A percentile compares a stretch with the other conserved stretches of the same genome.
Conservation (phyloP, 2,113 vertebrate genomes). For the Danio rerio region DNA sequence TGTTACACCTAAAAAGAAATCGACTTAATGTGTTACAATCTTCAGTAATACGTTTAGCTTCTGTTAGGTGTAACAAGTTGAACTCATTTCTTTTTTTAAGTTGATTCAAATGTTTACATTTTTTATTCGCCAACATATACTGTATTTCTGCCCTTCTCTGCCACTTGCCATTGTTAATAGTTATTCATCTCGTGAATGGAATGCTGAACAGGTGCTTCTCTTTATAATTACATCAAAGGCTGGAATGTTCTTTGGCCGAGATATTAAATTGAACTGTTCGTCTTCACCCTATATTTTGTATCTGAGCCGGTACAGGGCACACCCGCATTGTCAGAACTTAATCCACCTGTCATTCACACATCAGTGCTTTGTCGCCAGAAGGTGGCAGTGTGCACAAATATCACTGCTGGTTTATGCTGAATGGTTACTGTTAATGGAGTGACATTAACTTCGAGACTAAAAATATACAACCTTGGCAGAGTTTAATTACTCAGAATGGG, state of each 20-base stretch:
- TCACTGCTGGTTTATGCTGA: background rate
- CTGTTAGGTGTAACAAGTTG: too few species aligned
- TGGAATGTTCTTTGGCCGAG: background rate
- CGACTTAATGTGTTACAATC: too few species aligned
- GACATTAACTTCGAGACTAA: background rate
- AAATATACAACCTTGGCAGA: background rate
- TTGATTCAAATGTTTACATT: too few species aligned
- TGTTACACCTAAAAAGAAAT: too few species aligned
- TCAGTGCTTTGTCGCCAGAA: background rate
- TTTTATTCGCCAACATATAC: too few species aligned
- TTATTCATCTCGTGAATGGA: background rate
- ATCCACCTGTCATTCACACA: background rate
- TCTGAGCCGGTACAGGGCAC: background rate
- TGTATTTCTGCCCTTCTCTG: too few species aligned
- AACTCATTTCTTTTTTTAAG: too few species aligned
- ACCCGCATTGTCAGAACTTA: conserved; percentile 2
- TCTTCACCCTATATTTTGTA: conserved; percentile 17
- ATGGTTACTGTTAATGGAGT: background rate
- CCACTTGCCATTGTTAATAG: background rate
- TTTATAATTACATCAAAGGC: background rate
- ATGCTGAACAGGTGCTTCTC: background rate
- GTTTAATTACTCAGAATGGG: background rate
- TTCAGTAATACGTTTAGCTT: too few species aligned
- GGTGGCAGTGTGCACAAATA: conserved; percentile 21
- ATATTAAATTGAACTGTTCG: background rate